A percentile compares a stretch with the other conserved stretches of the same genome.
Conservation (phyloP, 2,888 invertebrate species). For the Synanthedon vespiformis region DNA sequence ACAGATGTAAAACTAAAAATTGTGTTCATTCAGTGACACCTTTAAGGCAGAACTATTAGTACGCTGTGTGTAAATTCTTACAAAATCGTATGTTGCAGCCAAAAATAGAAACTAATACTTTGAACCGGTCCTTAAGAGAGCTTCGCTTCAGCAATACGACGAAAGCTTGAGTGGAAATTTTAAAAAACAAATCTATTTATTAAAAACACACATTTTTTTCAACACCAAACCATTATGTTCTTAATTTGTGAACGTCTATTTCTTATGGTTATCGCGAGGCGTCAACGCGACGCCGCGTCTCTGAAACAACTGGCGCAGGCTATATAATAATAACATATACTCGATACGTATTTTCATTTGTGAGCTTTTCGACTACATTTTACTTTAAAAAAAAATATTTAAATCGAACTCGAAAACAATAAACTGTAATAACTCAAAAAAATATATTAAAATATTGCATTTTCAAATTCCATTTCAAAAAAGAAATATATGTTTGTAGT, state of each 20-base stretch:
- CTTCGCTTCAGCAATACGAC: slow-evolving; percentile 13
- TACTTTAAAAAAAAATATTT: not conserved
- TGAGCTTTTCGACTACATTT: slow-evolving; percentile 18
- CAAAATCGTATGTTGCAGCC: slow-evolving; percentile 20
- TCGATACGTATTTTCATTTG: slow-evolving; percentile 32
- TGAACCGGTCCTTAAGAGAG: slow-evolving; percentile 37
- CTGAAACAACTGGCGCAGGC: slow-evolving; percentile 52
- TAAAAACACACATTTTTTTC: not conserved
- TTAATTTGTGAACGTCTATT: slow-evolving; percentile 26
- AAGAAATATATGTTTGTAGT: not conserved
- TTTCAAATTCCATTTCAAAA: not conserved
- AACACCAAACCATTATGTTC: slow-evolving; percentile 43
- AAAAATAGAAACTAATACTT: slow-evolving; percentile 34
- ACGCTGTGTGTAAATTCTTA: slow-evolving; percentile 15
- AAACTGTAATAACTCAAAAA: slow-evolving; percentile 5
- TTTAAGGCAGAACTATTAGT: slow-evolving; percentile 11
- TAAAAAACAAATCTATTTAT: not conserved
- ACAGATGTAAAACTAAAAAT: not conserved
- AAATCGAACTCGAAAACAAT: slow-evolving; percentile 6
- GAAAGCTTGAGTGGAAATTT: not conserved
- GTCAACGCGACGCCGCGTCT: slow-evolving; percentile 48
- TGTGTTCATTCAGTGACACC: not conserved
- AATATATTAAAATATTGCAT: not conserved
- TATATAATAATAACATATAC: slow-evolving; percentile 10
- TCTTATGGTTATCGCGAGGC: slow-evolving; percentile 29